Conservation (phyloP, 2,888 invertebrate species). For the Troides oblongomaculatus region DNA sequence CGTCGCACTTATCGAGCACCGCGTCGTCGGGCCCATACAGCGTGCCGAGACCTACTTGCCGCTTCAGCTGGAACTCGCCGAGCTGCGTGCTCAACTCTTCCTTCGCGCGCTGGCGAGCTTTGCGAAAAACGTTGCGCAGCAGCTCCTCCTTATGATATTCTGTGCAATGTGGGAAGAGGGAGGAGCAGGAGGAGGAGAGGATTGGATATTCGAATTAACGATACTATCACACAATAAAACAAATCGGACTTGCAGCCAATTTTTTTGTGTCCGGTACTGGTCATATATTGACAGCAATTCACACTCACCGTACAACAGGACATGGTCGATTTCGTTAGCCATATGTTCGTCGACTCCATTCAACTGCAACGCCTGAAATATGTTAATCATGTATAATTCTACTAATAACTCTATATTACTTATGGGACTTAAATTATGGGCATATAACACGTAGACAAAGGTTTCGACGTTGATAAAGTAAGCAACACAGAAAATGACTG, state of each 20-base stretch:
- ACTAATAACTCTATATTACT: too few species aligned
- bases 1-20: constrained; percentile 87
- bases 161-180: constrained; percentile 33
- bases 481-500: background rate
- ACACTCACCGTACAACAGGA: constrained; percentile 82
- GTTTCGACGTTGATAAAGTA: too few species aligned
- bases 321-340: constrained; percentile 94
- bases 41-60: constrained; percentile 92
- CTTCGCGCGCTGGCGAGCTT: constrained; percentile 90
- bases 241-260: too few species aligned
- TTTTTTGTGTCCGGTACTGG: too few species aligned
- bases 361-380: constrained; percentile 86
- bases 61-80: constrained; percentile 92
- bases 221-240: background rate
- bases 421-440: too few species aligned
- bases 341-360: constrained; percentile 91
- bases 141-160: constrained; percentile 95
- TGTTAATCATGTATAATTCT: too few species aligned
- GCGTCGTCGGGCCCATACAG: constrained; percentile 93
- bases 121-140: constrained; percentile 92
- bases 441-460: constrained; percentile 13
- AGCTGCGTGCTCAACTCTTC: constrained; percentile 90
- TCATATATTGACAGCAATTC: too few species aligned
- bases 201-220: background rate
- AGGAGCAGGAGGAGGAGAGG: background rate